A percentile compares a stretch with the other conserved stretches of the same genome.
phyloP scores from a whole-genome alignment of 2,113 vertebrate species.

The Atractosteus spatula region DNA sequence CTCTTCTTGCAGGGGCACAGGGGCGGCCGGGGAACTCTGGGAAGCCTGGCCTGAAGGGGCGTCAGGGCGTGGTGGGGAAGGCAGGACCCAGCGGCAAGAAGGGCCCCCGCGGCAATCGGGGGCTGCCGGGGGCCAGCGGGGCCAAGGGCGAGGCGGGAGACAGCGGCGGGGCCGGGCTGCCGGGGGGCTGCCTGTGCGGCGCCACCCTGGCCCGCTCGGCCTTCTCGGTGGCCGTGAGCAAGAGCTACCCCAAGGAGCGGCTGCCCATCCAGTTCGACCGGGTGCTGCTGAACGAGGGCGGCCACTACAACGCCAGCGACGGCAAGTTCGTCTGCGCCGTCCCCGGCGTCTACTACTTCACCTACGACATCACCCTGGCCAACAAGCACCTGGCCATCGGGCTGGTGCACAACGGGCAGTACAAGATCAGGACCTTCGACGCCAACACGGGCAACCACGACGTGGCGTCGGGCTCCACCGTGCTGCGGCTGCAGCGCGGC shows the following conservation, averaged over 20 bases:
- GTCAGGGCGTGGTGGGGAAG: slow-evolving; percentile 78
- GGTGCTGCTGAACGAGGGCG: slow-evolving; percentile 90
- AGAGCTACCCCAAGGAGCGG: slow-evolving; percentile 90
- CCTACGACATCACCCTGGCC: slow-evolving; percentile 91
- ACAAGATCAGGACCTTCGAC: slow-evolving; percentile 92
- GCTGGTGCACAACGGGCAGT: slow-evolving; percentile 91
- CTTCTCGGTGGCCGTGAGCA: slow-evolving; percentile 89
- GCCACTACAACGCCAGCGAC: slow-evolving; percentile 83
- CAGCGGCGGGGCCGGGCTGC: slow-evolving; percentile 66
- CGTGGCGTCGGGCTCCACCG: slow-evolving; percentile 88
- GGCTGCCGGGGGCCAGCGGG: slow-evolving; percentile 66
- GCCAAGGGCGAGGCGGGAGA: slow-evolving; percentile 78
- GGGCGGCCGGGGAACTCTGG: slow-evolving; percentile 82
- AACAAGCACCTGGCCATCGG: slow-evolving; percentile 95
- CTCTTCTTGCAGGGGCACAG: slow-evolving; percentile 46
- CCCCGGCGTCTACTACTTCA: slow-evolving; percentile 92
- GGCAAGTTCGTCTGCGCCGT: slow-evolving; percentile 88
- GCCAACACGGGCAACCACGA: slow-evolving; percentile 95
- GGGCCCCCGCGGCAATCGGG: slow-evolving; percentile 71
- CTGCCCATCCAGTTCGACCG: slow-evolving; percentile 90
- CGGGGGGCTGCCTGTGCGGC: slow-evolving; percentile 80
- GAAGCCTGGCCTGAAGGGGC: slow-evolving; percentile 81
- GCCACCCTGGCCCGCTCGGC: slow-evolving; percentile 74
- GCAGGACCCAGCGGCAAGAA: slow-evolving; percentile 83
- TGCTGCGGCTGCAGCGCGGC: slow-evolving; percentile 75